phyloP scores from a whole-genome alignment of 2,888 invertebrate genomes.

The Trissolcus brochymenae region DNA sequence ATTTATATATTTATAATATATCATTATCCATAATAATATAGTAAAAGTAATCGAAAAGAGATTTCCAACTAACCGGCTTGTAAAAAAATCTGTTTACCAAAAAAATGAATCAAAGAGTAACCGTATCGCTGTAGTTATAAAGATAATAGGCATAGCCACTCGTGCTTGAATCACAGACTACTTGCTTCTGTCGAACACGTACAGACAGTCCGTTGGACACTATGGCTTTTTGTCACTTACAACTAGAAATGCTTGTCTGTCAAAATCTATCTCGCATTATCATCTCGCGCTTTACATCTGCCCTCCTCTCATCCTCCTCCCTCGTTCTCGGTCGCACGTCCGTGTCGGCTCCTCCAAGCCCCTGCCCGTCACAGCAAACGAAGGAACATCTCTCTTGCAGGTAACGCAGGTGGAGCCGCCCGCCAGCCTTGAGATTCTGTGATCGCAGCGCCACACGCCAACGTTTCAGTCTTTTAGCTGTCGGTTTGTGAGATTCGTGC shows the following conservation, averaged over 20 bases:
- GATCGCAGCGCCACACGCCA: conserved; percentile 21
- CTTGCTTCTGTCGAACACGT: conserved; percentile 72
- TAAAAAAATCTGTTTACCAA: conserved; percentile 42
- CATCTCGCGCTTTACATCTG: conserved; percentile 32
- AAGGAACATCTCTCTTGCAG: conserved; percentile 11
- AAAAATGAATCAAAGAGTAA: conserved; percentile 39
- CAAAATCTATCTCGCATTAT: conserved; percentile 54
- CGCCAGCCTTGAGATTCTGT: conserved; percentile 3
- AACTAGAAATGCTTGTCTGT: conserved; percentile 52
- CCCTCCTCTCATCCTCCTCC: not conserved
- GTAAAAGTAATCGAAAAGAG: conserved; percentile 30
- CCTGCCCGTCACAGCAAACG: conserved; percentile 1
- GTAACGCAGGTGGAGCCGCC: conserved; percentile 28
- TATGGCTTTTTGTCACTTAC: conserved; percentile 70
- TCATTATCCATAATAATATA: conserved; percentile 71
- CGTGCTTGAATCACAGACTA: conserved; percentile 76
- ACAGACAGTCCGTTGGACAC: conserved; percentile 75
- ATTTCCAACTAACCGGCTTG: conserved; percentile 17
- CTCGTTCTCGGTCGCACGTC: not conserved
- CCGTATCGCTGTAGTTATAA: conserved; percentile 69
- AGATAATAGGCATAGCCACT: conserved; percentile 76
- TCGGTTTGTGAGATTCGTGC: not conserved
- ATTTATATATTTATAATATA: conserved; percentile 63
- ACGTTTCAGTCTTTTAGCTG: conserved; percentile 31
- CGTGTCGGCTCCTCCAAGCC: not conserved